These are phyloP conservation scores for Bemisia tabaci DNA, from an alignment of 1,140 invertebrate species.

Conservation along the genomic window DNA sequence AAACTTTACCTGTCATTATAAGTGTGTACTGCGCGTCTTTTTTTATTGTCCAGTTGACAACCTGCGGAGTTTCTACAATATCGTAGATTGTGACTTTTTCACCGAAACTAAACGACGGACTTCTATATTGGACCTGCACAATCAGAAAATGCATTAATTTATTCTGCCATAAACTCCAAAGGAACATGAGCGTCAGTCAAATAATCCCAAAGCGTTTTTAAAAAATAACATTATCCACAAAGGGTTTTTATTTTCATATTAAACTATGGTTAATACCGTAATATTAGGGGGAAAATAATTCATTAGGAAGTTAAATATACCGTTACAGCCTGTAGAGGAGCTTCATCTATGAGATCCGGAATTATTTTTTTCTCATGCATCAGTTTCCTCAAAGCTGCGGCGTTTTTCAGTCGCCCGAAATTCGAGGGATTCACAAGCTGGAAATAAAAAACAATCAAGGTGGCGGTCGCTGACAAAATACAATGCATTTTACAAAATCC, in stretches of 20 bases:
- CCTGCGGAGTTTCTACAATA: background rate
- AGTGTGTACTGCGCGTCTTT: background rate
- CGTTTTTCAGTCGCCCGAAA: background rate
- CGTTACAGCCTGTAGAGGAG: background rate
- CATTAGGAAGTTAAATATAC: background rate
- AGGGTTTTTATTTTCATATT: background rate
- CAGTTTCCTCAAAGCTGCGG: background rate
- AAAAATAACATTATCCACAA: background rate
- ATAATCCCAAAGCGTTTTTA: background rate
- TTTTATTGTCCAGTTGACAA: background rate
- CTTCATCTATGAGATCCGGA: background rate
- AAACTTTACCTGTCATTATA: background rate
- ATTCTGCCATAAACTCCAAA: too few relatives aligned
- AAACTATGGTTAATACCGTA: background rate
- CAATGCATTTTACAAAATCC: too few relatives aligned
- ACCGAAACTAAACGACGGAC: background rate
- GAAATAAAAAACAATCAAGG: too few relatives aligned
- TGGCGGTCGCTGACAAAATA: too few relatives aligned
- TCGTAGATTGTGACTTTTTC: background rate
- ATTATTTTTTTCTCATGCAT: background rate
- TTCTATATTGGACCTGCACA: background rate
- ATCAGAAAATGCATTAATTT: too few relatives aligned
- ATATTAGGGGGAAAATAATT: background rate
- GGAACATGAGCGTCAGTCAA: too few relatives aligned
- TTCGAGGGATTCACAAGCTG: too few relatives aligned